Evolutionary conservation across 2,113 vertebrate genomes (phyloP).

Genomic region (Heteronetta atricapilla): DNA sequence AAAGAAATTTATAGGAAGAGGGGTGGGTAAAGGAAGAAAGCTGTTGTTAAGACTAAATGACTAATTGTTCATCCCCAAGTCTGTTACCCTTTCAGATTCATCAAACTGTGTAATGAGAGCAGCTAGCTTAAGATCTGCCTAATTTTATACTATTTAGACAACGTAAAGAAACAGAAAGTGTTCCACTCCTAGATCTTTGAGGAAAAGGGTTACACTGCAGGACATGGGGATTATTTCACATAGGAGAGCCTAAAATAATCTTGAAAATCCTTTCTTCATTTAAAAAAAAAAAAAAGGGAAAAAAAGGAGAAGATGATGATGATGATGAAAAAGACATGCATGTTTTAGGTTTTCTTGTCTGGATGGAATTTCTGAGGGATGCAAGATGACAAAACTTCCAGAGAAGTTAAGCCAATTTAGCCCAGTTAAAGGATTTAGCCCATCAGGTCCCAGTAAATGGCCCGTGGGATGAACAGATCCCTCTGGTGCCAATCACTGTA

Average conservation of each 20-base stretch:
- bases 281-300: not conserved
- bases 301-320: too few relatives aligned
- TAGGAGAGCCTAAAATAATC: not conserved
- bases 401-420: not conserved
- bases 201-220: not conserved
- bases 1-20: constrained; percentile 47
- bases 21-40: constrained; percentile 33
- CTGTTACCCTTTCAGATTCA: constrained; percentile 27
- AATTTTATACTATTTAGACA: constrained; percentile 27
- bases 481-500: not conserved
- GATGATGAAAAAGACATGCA: not conserved
- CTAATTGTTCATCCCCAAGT: constrained; percentile 53
- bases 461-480: not conserved
- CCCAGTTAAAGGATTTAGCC: not conserved
- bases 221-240: not conserved
- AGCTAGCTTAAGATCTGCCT: constrained; percentile 5
- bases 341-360: not conserved
- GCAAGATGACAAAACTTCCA: not conserved
- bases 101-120: constrained; percentile 39
- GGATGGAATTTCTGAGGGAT: not conserved
- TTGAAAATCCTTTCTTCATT: not conserved
- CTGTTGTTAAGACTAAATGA: not conserved
- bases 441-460: not conserved
- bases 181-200: not conserved
- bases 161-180: not conserved